Conservation (phyloP, 2,797 vertebrate species). For the Uromys caudimaculatus region DNA sequence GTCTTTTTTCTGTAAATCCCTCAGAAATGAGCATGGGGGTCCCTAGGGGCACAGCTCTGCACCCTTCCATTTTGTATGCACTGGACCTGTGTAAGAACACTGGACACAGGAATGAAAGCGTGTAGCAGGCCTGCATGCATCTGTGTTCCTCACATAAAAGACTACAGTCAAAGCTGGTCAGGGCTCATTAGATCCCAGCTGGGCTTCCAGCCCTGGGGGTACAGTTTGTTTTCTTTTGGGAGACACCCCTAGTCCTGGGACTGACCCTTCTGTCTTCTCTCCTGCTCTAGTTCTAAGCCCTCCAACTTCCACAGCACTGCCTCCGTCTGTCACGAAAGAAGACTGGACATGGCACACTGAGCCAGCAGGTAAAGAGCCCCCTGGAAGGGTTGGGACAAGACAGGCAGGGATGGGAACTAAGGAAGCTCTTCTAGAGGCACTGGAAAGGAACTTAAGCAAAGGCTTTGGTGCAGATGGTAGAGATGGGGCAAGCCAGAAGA, state of each 20-base stretch:
- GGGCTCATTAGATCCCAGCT: background rate
- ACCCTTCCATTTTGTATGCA: background rate
- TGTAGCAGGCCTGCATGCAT: background rate
- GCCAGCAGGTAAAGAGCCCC: constrained; percentile 81
- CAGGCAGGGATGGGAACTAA: background rate
- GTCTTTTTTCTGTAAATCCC: background rate
- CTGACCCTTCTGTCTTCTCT: constrained; percentile 55
- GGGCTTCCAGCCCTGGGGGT: background rate
- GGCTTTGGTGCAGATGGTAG: constrained; percentile 42
- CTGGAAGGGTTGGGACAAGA: background rate
- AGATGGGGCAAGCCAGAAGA: constrained; percentile 24
- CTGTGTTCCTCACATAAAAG: background rate
- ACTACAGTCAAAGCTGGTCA: background rate
- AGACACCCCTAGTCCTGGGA: background rate
- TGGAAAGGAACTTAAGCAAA: background rate
- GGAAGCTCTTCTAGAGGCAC: background rate
- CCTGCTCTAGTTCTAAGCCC: constrained; percentile 81
- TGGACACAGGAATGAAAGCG: background rate
- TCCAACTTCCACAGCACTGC: constrained; percentile 81
- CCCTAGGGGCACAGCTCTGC: background rate
- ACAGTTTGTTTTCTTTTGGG: constrained; percentile 8
- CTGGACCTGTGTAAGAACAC: background rate
- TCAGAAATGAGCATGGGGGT: background rate
- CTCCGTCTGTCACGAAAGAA: constrained; percentile 64
- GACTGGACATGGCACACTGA: constrained; percentile 80